phyloP scores from a whole-genome alignment of 2,113 vertebrate genomes.

The Stictonetta naevosa region DNA sequence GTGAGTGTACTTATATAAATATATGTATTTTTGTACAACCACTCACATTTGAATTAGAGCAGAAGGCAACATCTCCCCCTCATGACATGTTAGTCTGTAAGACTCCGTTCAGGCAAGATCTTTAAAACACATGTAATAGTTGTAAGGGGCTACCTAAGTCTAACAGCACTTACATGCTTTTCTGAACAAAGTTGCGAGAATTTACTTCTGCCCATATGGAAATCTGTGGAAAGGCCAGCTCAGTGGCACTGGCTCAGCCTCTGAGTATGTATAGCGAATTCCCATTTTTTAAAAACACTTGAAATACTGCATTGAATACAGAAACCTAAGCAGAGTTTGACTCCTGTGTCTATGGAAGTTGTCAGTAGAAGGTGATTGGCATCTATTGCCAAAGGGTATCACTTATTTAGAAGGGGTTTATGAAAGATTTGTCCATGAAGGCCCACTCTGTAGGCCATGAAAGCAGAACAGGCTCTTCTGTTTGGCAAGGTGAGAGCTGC shows the following conservation, averaged over 20 bases:
- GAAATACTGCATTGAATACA: not conserved
- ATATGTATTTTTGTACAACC: constrained; percentile 23
- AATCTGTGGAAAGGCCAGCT: not conserved
- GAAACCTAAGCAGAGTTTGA: not conserved
- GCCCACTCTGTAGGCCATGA: not conserved
- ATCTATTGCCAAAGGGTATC: not conserved
- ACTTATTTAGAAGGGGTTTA: not conserved
- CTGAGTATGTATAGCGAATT: not conserved
- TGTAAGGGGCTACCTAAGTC: not conserved
- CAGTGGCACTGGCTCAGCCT: not conserved
- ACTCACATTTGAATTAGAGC: constrained; percentile 55
- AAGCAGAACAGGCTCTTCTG: not conserved
- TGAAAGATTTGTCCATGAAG: not conserved
- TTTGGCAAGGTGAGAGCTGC: not conserved
- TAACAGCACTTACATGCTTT: not conserved
- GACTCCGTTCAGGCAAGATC: not conserved
- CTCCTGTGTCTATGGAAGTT: not conserved
- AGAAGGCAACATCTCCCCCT: constrained; percentile 13
- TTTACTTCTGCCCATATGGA: not conserved
- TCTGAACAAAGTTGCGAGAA: not conserved
- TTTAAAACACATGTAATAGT: not conserved
- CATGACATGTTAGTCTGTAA: constrained; percentile 15
- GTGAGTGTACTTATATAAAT: constrained; percentile 31
- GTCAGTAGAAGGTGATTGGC: not conserved
- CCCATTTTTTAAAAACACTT: not conserved